These are phyloP conservation scores for Monopterus albus DNA, from an alignment of 2,113 vertebrate genomes.

Conservation along the genomic window DNA sequence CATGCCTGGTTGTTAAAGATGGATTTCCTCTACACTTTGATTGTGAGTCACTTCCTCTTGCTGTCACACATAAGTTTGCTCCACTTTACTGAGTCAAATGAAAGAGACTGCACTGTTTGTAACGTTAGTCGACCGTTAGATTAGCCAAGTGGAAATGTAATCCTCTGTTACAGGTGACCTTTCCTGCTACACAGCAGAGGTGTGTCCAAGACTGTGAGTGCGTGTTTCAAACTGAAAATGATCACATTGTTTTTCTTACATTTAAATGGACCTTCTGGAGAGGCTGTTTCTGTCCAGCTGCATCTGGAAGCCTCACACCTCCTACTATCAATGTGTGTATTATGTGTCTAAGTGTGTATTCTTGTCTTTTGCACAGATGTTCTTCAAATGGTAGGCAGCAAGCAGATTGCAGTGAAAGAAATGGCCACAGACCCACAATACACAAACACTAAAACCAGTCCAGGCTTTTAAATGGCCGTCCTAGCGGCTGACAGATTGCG, in stretches of 20 bases:
- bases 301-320: slow-evolving; percentile 38
- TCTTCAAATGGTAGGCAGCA: slow-evolving; percentile 52
- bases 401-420: slow-evolving; percentile 33
- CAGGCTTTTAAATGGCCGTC: slow-evolving; percentile 49
- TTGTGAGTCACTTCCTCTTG: slow-evolving; percentile 24
- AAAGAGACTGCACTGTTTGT: slow-evolving; percentile 33
- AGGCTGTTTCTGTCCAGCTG: slow-evolving; percentile 22
- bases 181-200: slow-evolving; percentile 31
- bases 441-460: slow-evolving; percentile 28
- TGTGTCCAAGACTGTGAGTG: slow-evolving; percentile 7
- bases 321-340: not conserved
- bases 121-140: slow-evolving; percentile 33
- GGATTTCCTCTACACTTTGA: slow-evolving; percentile 39
- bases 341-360: slow-evolving; percentile 9
- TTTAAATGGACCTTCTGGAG: slow-evolving; percentile 4
- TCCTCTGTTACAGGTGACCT: slow-evolving; percentile 56
- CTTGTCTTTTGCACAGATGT: slow-evolving; percentile 37
- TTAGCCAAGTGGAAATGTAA: slow-evolving; percentile 43
- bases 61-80: slow-evolving; percentile 11
- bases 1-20: slow-evolving; percentile 30
- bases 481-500: slow-evolving; percentile 55
- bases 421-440: slow-evolving; percentile 30
- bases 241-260: slow-evolving; percentile 7
- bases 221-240: not conserved
- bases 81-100: slow-evolving; percentile 35